Percentiles rank a stretch among this genome's conserved stretches.
Conservation (phyloP, 2,113 vertebrate species). For the Delphinus delphis region DNA sequence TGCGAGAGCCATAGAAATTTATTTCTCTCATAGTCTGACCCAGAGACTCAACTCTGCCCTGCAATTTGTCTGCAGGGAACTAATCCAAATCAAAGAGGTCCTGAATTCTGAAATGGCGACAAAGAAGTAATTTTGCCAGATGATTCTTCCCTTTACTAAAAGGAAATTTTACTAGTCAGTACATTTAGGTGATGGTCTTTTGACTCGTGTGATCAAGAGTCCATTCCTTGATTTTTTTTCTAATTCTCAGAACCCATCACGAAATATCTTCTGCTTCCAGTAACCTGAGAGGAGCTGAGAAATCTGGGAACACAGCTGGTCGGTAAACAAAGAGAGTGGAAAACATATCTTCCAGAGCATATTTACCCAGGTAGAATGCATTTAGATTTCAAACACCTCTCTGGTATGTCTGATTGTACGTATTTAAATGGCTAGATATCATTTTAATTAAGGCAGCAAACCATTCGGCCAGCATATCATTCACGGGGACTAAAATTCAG, state of each 20-base stretch:
- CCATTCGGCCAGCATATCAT: background rate
- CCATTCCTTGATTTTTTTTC: background rate
- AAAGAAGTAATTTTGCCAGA: background rate
- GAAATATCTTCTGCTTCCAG: background rate
- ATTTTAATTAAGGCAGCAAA: slow-evolving; percentile 14
- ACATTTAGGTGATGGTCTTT: background rate
- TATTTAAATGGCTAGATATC: background rate
- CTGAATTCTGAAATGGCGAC: background rate
- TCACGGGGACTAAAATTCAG: background rate
- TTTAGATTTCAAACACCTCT: background rate
- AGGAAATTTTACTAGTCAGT: background rate
- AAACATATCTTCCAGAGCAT: background rate
- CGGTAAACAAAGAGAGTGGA: background rate
- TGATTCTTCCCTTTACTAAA: background rate
- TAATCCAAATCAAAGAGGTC: background rate
- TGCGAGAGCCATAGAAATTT: background rate
- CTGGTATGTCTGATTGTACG: background rate
- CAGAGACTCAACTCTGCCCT: background rate
- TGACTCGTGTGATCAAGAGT: background rate
- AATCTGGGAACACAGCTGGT: background rate
- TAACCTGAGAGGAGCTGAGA: background rate
- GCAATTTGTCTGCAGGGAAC: background rate
- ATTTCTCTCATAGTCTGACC: background rate
- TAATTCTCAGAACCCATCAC: background rate
- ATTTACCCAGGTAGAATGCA: background rate